phyloP scores from a whole-genome alignment of 23 tunicate species.

The Trididemnum miniatum region DNA sequence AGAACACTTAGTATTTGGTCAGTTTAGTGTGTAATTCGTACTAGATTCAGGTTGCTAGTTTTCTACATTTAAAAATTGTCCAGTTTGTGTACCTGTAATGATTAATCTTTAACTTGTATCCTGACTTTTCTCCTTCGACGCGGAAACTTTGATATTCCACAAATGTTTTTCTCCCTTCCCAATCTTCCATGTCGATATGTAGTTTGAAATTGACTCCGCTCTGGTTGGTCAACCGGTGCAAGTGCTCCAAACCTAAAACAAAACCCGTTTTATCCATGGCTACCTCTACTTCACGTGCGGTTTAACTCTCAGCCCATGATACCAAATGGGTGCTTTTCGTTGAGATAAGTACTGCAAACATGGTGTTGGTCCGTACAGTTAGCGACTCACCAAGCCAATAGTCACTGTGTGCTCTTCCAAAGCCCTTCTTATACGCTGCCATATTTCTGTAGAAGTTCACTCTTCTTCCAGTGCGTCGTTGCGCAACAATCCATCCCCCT shows the following conservation, averaged over 20 bases:
- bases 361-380: too few relatives aligned
- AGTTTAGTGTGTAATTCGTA: too few relatives aligned
- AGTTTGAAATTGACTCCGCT: slow-evolving; percentile 63
- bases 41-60: too few relatives aligned
- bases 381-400: slow-evolving; percentile 25
- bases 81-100: slow-evolving; percentile 59
- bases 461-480: slow-evolving; percentile 64
- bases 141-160: slow-evolving; percentile 79
- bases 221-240: slow-evolving; percentile 76
- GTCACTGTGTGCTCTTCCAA: slow-evolving; percentile 38
- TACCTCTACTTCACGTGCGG: too few relatives aligned
- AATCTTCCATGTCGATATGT: slow-evolving; percentile 85
- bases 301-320: too few relatives aligned
- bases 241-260: slow-evolving; percentile 79
- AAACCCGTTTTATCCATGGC: too few relatives aligned
- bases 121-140: slow-evolving; percentile 49
- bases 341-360: too few relatives aligned
- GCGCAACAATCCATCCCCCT: slow-evolving; percentile 88
- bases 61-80: too few relatives aligned
- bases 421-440: slow-evolving; percentile 78
- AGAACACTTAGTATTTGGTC: too few relatives aligned
- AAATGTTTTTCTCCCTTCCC: slow-evolving; percentile 62
- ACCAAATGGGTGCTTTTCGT: too few relatives aligned
- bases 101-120: slow-evolving; percentile 65
- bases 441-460: slow-evolving; percentile 69